Base-by-base conservation (phyloP, 1,140 invertebrate genomes). In the Varroa destructor region DNA sequence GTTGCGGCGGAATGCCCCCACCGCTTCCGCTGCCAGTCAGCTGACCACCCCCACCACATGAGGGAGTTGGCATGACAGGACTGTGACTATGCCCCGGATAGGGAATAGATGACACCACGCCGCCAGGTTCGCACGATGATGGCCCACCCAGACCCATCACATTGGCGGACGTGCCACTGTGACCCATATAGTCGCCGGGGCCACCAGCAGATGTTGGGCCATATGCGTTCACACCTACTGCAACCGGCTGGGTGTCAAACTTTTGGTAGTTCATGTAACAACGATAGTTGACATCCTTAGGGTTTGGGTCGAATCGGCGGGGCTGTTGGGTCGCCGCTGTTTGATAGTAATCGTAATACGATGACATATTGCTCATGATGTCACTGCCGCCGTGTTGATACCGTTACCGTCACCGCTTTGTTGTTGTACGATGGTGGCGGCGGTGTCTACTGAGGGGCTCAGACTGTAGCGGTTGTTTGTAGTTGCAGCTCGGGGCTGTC, bases 231-330 rank as follows among this genome's bases (percentile, higher is more conserved):
- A 51, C 46, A 8, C 46, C 46, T 8, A 51, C 46, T 1, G 61
- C 40, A n/a, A 46, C 46, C 2, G 61, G 40, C 46, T 67, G 61
- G 3, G 61, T 40, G 12, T 67, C 61, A 40, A 67, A 67, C 37
- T 67, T 67, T 8, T 67, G 61, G 40, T 67, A 67, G 61, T 67
- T 67, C 61, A 67, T 67, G 37, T 67, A 67, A 67, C 61, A 67
- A 37, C 61, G 61, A 37, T 67, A 67, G 61, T 67, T 67, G 40
- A 40, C 46, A 46, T 67, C 61, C 37, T 67, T 67, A 12, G 61
- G 61, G 46, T 51, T 51, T 3, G 61, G 61, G 12, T 67, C 61
- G 37, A 67, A 67, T 40, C 61, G 61, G 12, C 61, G 14, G 12
- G 61, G 61, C 61, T 67, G 61, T 67, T 67, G 61, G 40, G 61